phyloP scores from a whole-genome alignment of 2,797 vertebrate genomes.

The Karalla daura region DNA sequence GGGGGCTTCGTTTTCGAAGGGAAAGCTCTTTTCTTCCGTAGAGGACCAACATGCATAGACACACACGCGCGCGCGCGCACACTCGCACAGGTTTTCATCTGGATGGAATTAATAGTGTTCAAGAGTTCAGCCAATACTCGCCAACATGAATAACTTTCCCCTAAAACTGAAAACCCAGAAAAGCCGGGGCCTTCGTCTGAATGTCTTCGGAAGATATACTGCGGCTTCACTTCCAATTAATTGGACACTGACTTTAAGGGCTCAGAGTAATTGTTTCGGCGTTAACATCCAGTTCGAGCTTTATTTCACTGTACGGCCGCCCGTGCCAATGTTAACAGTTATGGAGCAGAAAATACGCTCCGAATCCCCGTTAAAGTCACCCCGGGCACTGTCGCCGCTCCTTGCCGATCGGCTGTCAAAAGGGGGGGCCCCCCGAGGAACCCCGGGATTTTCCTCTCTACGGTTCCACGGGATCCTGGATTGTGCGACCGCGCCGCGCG shows the following conservation, averaged over 20 bases:
- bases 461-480: neutral
- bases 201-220: slow-evolving; percentile 61
- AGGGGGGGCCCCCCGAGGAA: no score
- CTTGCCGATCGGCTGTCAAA: slow-evolving; percentile 26
- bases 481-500: neutral
- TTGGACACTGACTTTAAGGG: slow-evolving; percentile 53
- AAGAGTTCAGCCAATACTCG: slow-evolving; percentile 66
- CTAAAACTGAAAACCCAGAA: slow-evolving; percentile 44
- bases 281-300: slow-evolving; percentile 55
- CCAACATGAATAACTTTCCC: slow-evolving; percentile 62
- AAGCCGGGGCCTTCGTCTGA: slow-evolving; percentile 44
- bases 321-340: slow-evolving; percentile 63
- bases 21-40: slow-evolving; percentile 6
- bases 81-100: slow-evolving; percentile 48
- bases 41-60: slow-evolving; percentile 10
- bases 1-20: slow-evolving; percentile 46
- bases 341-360: slow-evolving; percentile 39
- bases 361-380: slow-evolving; percentile 52
- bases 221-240: slow-evolving; percentile 66
- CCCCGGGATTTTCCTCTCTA: slow-evolving; percentile 36
- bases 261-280: slow-evolving; percentile 51
- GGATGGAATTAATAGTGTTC: slow-evolving; percentile 61
- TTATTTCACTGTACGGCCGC: slow-evolving; percentile 48
- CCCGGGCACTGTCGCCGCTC: slow-evolving; percentile 35
- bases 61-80: slow-evolving; percentile 6